These are phyloP conservation scores for Cyclina sinensis DNA, from an alignment of 1,140 invertebrate genomes.

Conservation along the genomic window DNA sequence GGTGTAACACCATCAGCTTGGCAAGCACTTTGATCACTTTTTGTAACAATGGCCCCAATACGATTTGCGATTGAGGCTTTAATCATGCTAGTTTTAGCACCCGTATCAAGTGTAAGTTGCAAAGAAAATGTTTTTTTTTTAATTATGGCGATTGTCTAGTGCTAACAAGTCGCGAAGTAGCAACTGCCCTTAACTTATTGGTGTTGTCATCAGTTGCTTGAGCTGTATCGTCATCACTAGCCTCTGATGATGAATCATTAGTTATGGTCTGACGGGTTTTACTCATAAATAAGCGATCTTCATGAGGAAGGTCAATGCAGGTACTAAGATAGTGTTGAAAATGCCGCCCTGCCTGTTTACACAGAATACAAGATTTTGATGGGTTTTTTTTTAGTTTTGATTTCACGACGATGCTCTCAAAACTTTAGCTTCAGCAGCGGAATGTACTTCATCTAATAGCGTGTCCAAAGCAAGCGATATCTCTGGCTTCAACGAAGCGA, in stretches of 20 bases:
- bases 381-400: background rate
- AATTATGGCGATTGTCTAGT: conserved; percentile 57
- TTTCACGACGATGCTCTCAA: background rate
- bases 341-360: conserved; percentile 27
- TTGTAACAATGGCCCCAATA: conserved; percentile 12
- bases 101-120: conserved; percentile 41
- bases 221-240: conserved; percentile 21
- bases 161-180: background rate
- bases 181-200: background rate
- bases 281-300: conserved; percentile 41
- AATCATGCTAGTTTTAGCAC: conserved; percentile 42
- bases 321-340: background rate
- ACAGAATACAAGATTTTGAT: conserved; percentile 16
- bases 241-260: background rate
- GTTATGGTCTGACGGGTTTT: background rate
- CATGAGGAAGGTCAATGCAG: background rate
- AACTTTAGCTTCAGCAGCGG: background rate
- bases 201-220: background rate
- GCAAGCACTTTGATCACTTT: conserved; percentile 36
- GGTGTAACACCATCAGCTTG: conserved; percentile 65
- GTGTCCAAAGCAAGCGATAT: conserved; percentile 67
- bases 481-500: conserved; percentile 76
- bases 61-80: background rate
- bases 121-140: conserved; percentile 36
- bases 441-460: conserved; percentile 66